phyloP scores from a whole-genome alignment of 2,797 vertebrate genomes.

The Danio choprae region DNA sequence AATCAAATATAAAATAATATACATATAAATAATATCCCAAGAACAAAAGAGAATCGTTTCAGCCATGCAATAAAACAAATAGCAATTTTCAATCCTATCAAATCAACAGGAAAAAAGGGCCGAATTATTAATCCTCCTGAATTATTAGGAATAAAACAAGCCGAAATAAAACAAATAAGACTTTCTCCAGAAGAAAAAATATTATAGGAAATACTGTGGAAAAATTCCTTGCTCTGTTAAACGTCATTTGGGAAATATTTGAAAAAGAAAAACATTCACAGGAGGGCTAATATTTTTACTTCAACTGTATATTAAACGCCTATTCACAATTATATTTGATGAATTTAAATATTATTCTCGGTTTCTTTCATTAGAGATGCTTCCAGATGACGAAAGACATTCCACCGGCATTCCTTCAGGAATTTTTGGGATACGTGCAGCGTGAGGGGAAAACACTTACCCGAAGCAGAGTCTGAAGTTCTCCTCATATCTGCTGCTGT shows the following conservation, averaged over 20 bases:
- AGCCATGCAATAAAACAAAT: neutral
- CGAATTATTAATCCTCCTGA: too few species aligned
- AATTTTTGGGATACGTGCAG: neutral
- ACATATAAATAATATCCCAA: neutral
- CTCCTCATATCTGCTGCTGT: constrained; percentile 85
- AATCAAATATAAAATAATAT: too few species aligned
- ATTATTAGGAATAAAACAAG: too few species aligned
- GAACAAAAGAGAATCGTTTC: neutral
- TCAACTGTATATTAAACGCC: neutral
- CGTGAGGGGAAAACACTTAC: constrained; percentile 65
- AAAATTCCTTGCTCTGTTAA: too few species aligned
- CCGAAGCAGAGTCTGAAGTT: constrained; percentile 84
- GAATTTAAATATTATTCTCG: neutral
- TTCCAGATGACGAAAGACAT: neutral
- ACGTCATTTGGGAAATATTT: too few species aligned
- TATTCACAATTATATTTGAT: neutral
- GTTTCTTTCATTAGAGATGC: neutral
- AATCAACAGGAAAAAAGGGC: too few species aligned
- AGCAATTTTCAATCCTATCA: too few species aligned
- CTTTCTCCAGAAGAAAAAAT: too few species aligned
- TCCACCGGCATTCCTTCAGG: neutral
- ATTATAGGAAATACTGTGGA: too few species aligned
- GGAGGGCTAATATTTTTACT: too few species aligned
- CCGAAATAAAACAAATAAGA: too few species aligned
- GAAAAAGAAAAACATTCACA: too few species aligned